Conservation (phyloP, 2,113 vertebrate genomes). For the Mungos mungo region DNA sequence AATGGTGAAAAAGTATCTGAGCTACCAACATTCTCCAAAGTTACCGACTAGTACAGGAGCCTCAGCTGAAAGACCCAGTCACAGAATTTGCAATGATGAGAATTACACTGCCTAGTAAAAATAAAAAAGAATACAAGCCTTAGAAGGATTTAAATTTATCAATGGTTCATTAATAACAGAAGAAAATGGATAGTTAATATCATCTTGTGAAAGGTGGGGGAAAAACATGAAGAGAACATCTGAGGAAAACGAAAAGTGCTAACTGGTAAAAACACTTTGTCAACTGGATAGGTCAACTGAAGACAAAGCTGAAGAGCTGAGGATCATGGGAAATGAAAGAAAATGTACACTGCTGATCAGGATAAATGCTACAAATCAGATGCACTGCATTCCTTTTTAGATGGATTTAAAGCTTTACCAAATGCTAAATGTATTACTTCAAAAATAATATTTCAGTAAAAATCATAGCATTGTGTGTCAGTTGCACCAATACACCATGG, state of each 20-base stretch:
- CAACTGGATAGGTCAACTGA: neutral
- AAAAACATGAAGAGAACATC: neutral
- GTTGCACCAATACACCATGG: neutral
- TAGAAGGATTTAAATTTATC: slow-evolving; percentile 22
- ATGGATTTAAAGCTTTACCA: neutral
- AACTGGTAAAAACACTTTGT: neutral
- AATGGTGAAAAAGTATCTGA: neutral
- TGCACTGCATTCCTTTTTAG: neutral
- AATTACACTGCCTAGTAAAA: neutral
- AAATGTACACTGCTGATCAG: neutral
- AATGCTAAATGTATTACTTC: neutral
- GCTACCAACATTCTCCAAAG: neutral
- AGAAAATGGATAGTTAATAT: neutral
- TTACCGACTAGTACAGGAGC: neutral
- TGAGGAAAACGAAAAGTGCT: neutral
- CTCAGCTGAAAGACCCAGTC: neutral
- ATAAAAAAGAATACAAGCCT: neutral
- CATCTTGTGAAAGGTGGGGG: neutral
- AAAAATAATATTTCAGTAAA: slow-evolving; percentile 27
- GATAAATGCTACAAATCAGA: neutral
- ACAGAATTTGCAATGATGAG: neutral
- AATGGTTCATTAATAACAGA: neutral
- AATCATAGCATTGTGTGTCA: neutral
- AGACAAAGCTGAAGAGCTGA: neutral
- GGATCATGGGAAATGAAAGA: neutral